phyloP scores from a whole-genome alignment of 2,113 vertebrate genomes.

The Crotalus tigris region DNA sequence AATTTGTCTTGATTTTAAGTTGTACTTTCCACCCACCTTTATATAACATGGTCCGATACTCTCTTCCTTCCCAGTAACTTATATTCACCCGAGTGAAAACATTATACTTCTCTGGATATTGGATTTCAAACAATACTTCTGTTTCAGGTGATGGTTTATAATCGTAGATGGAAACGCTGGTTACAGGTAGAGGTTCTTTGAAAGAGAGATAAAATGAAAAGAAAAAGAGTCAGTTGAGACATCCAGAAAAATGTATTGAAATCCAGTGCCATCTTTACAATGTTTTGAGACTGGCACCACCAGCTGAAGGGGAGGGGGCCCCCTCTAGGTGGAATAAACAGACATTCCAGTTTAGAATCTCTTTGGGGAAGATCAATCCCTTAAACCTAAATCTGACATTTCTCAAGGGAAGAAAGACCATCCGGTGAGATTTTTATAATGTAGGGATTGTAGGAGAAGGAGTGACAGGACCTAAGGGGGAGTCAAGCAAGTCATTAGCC shows the following conservation, averaged over 20 bases:
- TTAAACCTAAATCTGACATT: neutral
- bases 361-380: neutral
- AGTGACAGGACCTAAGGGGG: neutral
- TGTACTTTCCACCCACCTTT: constrained; percentile 78
- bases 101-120: constrained; percentile 83
- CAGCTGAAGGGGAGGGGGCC: neutral
- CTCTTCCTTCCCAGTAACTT: constrained; percentile 87
- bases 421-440: neutral
- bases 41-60: constrained; percentile 85
- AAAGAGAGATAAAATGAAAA: constrained; percentile 23
- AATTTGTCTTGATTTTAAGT: neutral
- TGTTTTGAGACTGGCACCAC: neutral
- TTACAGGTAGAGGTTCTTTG: constrained; percentile 88
- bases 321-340: neutral
- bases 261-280: neutral
- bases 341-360: neutral
- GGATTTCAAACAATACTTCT: constrained; percentile 89
- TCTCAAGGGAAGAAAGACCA: neutral
- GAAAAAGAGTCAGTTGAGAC: neutral
- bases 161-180: constrained; percentile 82
- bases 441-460: neutral
- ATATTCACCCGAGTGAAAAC: constrained; percentile 95
- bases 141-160: constrained; percentile 90
- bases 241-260: neutral
- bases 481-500: neutral